Conservation (phyloP, 2,888 invertebrate genomes). For the Craniophora ligustri region DNA sequence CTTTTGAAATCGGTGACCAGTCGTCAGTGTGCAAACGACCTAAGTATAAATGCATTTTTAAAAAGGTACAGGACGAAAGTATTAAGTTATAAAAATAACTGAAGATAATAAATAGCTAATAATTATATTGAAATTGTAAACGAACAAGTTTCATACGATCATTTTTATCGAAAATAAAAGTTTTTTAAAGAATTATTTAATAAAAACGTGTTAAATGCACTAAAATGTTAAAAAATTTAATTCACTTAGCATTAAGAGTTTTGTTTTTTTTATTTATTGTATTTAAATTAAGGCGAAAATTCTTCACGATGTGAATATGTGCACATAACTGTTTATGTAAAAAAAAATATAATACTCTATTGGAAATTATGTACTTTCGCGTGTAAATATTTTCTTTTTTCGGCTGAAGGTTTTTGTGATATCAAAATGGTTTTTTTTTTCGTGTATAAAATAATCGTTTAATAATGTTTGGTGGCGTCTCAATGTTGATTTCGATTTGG, state of each 20-base stretch:
- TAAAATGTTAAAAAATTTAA: conserved; percentile 67
- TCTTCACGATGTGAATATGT: conserved; percentile 81
- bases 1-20: conserved; percentile 11
- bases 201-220: conserved; percentile 70
- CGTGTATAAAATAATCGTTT: conserved; percentile 53
- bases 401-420: conserved; percentile 59
- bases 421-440: conserved; percentile 53
- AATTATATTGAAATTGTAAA: conserved; percentile 63
- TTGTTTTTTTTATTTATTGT: conserved; percentile 63
- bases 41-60: conserved; percentile 74
- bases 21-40: conserved; percentile 52
- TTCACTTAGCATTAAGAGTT: conserved; percentile 70
- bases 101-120: conserved; percentile 83
- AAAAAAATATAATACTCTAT: conserved; percentile 74
- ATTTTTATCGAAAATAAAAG: conserved; percentile 49
- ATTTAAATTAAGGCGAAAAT: conserved; percentile 62
- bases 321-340: conserved; percentile 78
- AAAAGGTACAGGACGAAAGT: conserved; percentile 76
- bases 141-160: conserved; percentile 51
- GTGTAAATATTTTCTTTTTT: conserved; percentile 70
- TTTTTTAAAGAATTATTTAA: conserved; percentile 46
- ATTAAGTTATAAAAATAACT: conserved; percentile 77
- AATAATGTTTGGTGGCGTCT: conserved; percentile 55
- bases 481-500: conserved; percentile 62
- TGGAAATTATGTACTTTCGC: conserved; percentile 70